Evolutionary conservation across 1,140 invertebrate genomes (phyloP), one percentile per base, ranked within the genome.

Genomic region (Dinothrombium tinctorium): DNA sequence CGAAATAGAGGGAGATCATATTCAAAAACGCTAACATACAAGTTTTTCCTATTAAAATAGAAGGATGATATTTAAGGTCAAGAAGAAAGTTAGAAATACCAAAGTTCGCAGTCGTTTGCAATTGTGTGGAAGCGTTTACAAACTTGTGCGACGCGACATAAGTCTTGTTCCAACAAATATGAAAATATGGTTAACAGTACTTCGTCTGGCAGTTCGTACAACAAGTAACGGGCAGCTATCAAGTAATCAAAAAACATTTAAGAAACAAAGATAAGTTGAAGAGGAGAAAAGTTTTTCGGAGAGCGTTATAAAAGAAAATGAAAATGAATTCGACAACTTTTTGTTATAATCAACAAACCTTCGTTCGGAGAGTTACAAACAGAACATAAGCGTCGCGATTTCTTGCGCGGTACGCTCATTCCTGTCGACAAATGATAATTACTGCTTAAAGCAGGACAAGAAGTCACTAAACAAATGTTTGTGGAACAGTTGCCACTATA

Each of bases 11-110:
- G 90, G 49, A 82, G 64, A 58, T 94, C 86, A 58, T 95, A 98
- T 57, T 96, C 89, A 58, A 83, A 95, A 4, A 95, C 78, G 53
- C 74, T 75, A 56, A 92, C 83, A 61, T 94, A 96, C 14, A 96
- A 61, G 28, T 74, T 76, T 68, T 90, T 94, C 78, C 77, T 80
- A 56, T n/a, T n/a, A n/a, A 7, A 64, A 58, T 50, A 47, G 48
- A 28, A 45, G 48, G 47, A 44, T 22, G 4, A 42, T 33, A 17
- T n/a, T n/a, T n/a, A 24, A 39, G 29, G 25, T 12, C 7, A 28
- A 33, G 17, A 39, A 19, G 23, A 40, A 7, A 40, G 14, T 43
- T 8, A 15, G 17, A 53, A 61, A 59, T 61, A 78, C 86, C 86
- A 92, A 45, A 92, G 60, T 59, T 89, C 83, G 35, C 73, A 82